Percentiles rank a stretch among this genome's conserved stretches.
phyloP scores from a whole-genome alignment of 1,140 invertebrate genomes.

The Hypsibius dujardini region DNA sequence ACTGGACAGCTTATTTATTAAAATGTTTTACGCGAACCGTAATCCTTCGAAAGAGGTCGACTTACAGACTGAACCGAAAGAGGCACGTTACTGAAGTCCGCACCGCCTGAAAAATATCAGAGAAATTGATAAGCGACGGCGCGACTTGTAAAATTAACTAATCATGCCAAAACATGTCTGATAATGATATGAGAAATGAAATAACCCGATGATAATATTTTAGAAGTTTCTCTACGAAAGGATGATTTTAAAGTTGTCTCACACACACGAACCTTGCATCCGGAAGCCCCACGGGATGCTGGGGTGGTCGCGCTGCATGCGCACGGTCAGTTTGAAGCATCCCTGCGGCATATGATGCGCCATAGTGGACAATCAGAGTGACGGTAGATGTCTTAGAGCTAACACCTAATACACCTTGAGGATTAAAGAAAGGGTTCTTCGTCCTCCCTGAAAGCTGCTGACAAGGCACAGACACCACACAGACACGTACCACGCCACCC shows the following conservation, averaged over 20 bases:
- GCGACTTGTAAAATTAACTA: too few relatives aligned
- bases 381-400: too few relatives aligned
- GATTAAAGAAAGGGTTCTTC: too few relatives aligned
- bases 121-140: too few relatives aligned
- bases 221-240: too few relatives aligned
- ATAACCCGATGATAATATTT: too few relatives aligned
- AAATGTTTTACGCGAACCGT: background rate
- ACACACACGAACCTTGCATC: constrained; percentile 2
- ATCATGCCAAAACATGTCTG: too few relatives aligned
- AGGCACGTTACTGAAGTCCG: constrained; percentile 10
- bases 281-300: constrained; percentile 15
- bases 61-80: constrained; percentile 1
- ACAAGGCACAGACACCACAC: too few relatives aligned
- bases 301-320: constrained; percentile 14
- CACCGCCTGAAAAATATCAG: background rate
- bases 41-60: background rate
- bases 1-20: background rate
- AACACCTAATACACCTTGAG: too few relatives aligned
- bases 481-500: too few relatives aligned
- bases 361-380: background rate
- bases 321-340: constrained; percentile 12
- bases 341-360: background rate
- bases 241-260: background rate
- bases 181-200: too few relatives aligned
- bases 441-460: too few relatives aligned